Base-by-base conservation (phyloP, 2,888 invertebrate genomes). In the Drosophila robusta region DNA sequence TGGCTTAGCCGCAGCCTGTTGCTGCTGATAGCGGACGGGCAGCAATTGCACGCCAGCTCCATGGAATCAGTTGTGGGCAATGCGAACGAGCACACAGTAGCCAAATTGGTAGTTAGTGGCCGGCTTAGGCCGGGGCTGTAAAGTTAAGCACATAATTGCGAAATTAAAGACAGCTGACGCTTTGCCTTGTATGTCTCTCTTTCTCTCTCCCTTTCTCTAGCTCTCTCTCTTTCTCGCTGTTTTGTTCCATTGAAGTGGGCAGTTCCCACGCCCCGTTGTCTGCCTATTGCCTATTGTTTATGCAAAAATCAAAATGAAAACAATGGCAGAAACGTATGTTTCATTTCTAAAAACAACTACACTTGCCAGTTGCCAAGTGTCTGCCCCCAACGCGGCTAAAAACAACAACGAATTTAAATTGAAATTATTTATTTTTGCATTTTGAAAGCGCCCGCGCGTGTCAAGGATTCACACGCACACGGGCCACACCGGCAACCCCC, bases 371-470 rank as follows among this genome's bases (percentile, higher is more conserved):
- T 64, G 63, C 63, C 73, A 80, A 80, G 71, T 76, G 80, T 61
- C 55, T 57, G 64, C 36, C 36, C 36, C 29, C 44, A 58, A 36
- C 46, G 58, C 7, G 18, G 34, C 61, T n/a, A 64, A 80, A 64
- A 73, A 80, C 60, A 83, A 80, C 82, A 77, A 51, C 66, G 89
- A 80, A 80, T 90, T 90, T 87, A 87, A 90, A 86, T 90, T 87
- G 90, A 89, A 86, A 87, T 86, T 90, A 90, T 86, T 86, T 86
- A 84, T 89, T 86, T 86, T 85, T 86, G 90, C 85, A 87, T 89
- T 85, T 89, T 75, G 60, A 85, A 85, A 85, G 85, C 85, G 66
- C 67, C 64, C 50, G 85, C 85, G 85, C 86, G 86, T 86, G 86
- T 90, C 90, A 84, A 89, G 87, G 90, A 90, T 86, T 86, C 75